Evolutionary conservation across 2,113 vertebrate species (phyloP).

Genomic region (Hemibagrus wyckioides): DNA sequence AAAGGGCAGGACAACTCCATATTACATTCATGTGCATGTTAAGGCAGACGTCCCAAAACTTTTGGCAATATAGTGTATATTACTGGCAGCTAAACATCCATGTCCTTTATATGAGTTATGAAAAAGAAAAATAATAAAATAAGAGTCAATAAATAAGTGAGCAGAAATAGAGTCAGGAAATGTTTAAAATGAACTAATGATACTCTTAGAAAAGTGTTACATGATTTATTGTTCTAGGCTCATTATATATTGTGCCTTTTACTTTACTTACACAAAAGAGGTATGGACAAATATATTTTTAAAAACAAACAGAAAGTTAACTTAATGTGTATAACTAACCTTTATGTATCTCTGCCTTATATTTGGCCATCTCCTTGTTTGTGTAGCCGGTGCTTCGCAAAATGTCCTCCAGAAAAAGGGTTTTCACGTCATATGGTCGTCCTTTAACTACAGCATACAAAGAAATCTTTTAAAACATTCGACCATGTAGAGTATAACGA

Average conservation of each 20-base stretch:
- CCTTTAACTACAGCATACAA: conserved; percentile 77
- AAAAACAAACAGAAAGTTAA: too few relatives aligned
- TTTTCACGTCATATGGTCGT: conserved; percentile 88
- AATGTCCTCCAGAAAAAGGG: conserved; percentile 92
- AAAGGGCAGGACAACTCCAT: too few relatives aligned
- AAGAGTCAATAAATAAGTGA: background rate
- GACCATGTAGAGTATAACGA: too few relatives aligned
- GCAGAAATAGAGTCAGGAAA: background rate
- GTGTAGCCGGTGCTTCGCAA: conserved; percentile 84
- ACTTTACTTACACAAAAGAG: background rate
- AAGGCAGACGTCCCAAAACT: too few relatives aligned
- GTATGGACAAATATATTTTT: too few relatives aligned
- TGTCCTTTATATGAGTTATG: background rate
- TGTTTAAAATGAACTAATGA: background rate
- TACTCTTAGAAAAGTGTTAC: too few relatives aligned
- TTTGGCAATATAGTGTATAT: too few relatives aligned
- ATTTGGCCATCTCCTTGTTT: conserved; percentile 82
- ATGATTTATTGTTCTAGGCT: too few relatives aligned
- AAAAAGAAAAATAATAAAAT: background rate
- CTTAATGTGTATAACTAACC: conserved; percentile 69
- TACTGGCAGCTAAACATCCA: too few relatives aligned
- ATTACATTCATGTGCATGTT: too few relatives aligned
- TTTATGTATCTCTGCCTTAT: conserved; percentile 83
- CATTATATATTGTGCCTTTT: too few relatives aligned
- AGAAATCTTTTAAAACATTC: too few relatives aligned